Percentiles rank a stretch among this genome's conserved stretches.
Conservation (phyloP, 2,888 invertebrate species). For the Thereva nobilitata region DNA sequence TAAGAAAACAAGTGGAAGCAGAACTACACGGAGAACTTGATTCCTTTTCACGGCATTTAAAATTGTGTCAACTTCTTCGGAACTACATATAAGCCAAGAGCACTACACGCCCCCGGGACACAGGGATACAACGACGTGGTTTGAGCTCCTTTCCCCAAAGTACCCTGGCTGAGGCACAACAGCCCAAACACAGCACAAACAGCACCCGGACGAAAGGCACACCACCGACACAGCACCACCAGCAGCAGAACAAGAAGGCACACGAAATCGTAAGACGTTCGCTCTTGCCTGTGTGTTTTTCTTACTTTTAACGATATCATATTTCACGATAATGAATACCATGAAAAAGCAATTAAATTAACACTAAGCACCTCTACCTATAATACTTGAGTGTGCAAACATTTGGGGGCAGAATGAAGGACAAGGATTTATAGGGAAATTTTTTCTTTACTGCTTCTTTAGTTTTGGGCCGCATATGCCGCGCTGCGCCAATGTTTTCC, state of each 20-base stretch:
- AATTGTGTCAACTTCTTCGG: conserved; percentile 33
- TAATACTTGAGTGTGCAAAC: too few relatives aligned
- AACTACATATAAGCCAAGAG: not conserved
- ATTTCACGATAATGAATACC: conserved; percentile 33
- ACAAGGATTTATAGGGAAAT: too few relatives aligned
- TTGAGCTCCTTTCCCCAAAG: not conserved
- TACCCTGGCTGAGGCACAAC: not conserved
- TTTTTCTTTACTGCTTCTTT: too few relatives aligned
- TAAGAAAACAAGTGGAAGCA: too few relatives aligned
- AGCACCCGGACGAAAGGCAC: not conserved
- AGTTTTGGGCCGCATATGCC: too few relatives aligned
- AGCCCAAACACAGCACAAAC: conserved; percentile 1
- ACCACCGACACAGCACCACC: too few relatives aligned
- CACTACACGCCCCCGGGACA: not conserved
- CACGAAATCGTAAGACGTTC: conserved; percentile 4
- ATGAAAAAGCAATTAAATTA: conserved; percentile 33
- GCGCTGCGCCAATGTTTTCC: too few relatives aligned
- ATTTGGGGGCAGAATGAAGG: too few relatives aligned
- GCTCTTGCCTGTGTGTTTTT: conserved; percentile 17
- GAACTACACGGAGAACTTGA: too few relatives aligned
- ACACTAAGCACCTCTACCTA: conserved; percentile 14
- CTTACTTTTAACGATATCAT: conserved; percentile 14
- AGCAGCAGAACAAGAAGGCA: not conserved
- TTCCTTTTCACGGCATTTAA: conserved; percentile 8
- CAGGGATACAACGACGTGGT: not conserved